Percentiles rank a stretch among this genome's conserved stretches.
Conservation (phyloP, 2,113 vertebrate species). For the Brachypodius melanocephalos region DNA sequence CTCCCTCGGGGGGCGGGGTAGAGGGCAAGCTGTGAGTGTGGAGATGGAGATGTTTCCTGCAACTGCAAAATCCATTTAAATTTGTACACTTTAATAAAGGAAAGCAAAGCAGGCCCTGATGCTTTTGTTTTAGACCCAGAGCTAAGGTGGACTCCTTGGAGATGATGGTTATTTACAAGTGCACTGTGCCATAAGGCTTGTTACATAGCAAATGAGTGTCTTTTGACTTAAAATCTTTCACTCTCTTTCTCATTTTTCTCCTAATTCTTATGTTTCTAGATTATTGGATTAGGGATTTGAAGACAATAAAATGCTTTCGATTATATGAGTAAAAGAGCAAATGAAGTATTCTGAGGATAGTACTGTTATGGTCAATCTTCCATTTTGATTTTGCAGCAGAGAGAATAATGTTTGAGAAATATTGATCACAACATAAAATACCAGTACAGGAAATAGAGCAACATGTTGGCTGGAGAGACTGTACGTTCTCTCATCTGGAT, state of each 20-base stretch:
- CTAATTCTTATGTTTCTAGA: background rate
- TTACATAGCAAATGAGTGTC: background rate
- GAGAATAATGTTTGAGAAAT: slow-evolving; percentile 17
- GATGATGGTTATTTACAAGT: background rate
- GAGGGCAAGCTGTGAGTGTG: slow-evolving; percentile 16
- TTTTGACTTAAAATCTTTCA: background rate
- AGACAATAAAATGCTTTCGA: background rate
- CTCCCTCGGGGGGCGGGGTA: background rate
- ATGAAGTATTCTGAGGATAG: background rate
- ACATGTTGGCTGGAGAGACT: background rate
- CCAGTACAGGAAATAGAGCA: background rate
- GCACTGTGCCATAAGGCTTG: background rate
- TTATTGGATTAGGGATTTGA: background rate
- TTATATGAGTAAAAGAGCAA: background rate
- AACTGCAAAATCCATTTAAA: slow-evolving; percentile 22
- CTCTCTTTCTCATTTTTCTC: background rate
- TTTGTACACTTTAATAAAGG: background rate
- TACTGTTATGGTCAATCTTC: background rate
- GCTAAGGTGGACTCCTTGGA: background rate
- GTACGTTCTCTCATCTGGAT: background rate
- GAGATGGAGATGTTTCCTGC: slow-evolving; percentile 23
- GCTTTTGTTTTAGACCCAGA: background rate
- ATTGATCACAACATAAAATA: slow-evolving; percentile 20
- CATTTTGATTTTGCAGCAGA: slow-evolving; percentile 52
- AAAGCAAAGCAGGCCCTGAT: background rate